phyloP scores from a whole-genome alignment of 2,113 vertebrate species.

The Tragelaphus buxtoni region DNA sequence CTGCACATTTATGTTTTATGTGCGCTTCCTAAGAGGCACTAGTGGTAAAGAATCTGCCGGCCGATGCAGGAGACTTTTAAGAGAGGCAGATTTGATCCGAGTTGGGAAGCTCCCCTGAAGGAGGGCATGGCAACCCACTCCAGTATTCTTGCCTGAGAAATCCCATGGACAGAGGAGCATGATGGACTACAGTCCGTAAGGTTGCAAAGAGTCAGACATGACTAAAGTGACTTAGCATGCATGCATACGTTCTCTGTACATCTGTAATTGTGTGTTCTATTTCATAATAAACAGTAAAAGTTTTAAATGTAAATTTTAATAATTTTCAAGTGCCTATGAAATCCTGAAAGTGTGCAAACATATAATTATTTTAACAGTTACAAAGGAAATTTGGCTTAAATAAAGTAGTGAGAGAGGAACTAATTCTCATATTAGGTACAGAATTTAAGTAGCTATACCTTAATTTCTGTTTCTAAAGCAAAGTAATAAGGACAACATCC shows the following conservation, averaged over 20 bases:
- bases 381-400: neutral
- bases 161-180: neutral
- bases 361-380: neutral
- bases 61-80: neutral
- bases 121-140: neutral
- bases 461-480: neutral
- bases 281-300: neutral
- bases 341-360: neutral
- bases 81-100: neutral
- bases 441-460: neutral
- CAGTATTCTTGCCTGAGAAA: neutral
- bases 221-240: neutral
- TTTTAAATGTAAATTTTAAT: neutral
- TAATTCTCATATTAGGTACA: neutral
- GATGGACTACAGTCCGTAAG: neutral
- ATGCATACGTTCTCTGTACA: neutral
- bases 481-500: neutral
- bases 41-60: neutral
- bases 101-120: neutral
- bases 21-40: neutral
- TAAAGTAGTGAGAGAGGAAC: neutral
- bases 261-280: neutral
- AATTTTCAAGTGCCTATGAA: neutral
- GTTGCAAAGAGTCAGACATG: accelerated
- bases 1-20: neutral